phyloP scores from a whole-genome alignment of 2,797 vertebrate genomes.

The Numenius phaeopus region DNA sequence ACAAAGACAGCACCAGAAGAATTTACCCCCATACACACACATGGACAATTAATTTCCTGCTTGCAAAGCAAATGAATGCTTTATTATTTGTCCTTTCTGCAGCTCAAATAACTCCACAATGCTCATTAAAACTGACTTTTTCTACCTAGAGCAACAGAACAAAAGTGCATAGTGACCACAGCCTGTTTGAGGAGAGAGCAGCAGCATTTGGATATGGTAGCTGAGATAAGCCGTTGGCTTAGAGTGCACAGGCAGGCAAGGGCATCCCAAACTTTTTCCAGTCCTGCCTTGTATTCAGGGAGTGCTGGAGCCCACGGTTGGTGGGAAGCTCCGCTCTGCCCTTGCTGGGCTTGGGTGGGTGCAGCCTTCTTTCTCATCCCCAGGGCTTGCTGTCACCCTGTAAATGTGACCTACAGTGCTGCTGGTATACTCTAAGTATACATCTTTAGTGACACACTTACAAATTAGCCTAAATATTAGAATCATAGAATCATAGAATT shows the following conservation, averaged over 20 bases:
- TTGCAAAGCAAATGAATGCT: slow-evolving; percentile 7
- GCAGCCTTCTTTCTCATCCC: neutral
- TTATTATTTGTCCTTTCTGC: slow-evolving; percentile 25
- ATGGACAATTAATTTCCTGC: slow-evolving; percentile 4
- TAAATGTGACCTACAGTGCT: neutral
- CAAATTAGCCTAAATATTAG: neutral
- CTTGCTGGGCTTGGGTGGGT: neutral
- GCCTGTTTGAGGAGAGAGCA: neutral
- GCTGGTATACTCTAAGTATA: neutral
- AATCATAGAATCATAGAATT: neutral
- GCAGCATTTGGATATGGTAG: neutral
- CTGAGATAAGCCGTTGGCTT: neutral
- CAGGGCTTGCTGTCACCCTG: neutral
- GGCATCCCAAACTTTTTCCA: neutral
- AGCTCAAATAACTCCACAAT: neutral
- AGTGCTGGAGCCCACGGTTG: fast-evolving
- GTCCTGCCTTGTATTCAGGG: neutral
- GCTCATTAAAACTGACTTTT: slow-evolving; percentile 1
- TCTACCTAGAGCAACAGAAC: neutral
- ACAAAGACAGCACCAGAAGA: neutral
- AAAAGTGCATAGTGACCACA: neutral
- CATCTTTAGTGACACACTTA: neutral
- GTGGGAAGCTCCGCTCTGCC: neutral
- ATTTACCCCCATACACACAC: neutral
- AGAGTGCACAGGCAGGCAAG: fast-evolving